Evolutionary conservation across 2,888 invertebrate genomes (phyloP).

Genomic region (Drosophila colorata): DNA sequence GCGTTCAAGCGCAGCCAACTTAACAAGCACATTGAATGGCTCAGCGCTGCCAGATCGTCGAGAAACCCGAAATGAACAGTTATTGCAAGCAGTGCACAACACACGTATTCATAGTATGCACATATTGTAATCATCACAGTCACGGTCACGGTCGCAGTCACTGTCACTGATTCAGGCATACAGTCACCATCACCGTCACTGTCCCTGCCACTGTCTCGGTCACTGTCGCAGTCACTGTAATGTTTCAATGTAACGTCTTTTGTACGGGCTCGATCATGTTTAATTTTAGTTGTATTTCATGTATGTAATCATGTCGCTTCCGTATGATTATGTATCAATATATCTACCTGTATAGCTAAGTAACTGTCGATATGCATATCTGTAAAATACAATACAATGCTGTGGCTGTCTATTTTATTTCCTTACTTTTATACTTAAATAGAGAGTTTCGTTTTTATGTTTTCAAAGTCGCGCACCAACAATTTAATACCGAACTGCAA

Average conservation of each 20-base stretch:
- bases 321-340: conserved; percentile 27
- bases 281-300: conserved; percentile 9
- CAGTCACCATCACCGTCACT: conserved; percentile 18
- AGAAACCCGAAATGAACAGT: conserved; percentile 29
- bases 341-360: conserved; percentile 26
- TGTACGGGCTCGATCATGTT: conserved; percentile 13
- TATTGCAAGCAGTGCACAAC: conserved; percentile 17
- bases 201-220: conserved; percentile 10
- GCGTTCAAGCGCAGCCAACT: conserved; percentile 4
- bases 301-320: conserved; percentile 23
- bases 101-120: conserved; percentile 27
- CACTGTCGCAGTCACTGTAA: conserved; percentile 27
- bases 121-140: conserved; percentile 24
- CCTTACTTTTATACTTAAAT: conserved; percentile 1
- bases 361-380: conserved; percentile 15
- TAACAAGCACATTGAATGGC: background rate
- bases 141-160: conserved; percentile 17
- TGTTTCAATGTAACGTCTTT: conserved; percentile 22
- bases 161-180: conserved; percentile 11
- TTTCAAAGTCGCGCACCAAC: background rate
- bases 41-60: conserved; percentile 6
- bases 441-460: conserved; percentile 2
- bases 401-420: conserved; percentile 3
- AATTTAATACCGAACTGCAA: conserved; percentile 20
- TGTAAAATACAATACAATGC: conserved; percentile 6